Conservation (phyloP, 2,797 vertebrate species). For the Staurois parvus region DNA sequence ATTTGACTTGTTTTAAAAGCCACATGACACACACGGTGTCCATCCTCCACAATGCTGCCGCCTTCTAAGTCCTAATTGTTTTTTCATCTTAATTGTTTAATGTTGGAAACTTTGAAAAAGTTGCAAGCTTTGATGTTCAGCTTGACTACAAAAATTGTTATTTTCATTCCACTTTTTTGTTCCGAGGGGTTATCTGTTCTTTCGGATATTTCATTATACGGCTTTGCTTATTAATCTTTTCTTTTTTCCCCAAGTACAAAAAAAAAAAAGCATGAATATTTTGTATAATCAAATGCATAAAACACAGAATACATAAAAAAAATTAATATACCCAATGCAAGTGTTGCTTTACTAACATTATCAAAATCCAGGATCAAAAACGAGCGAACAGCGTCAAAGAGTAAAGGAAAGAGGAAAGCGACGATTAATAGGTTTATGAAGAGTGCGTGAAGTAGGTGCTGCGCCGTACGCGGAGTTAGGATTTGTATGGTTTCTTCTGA, state of each 20-base stretch:
- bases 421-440: constrained; percentile 51
- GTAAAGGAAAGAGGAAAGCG: constrained; percentile 33
- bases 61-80: constrained; percentile 84
- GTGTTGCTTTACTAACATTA: constrained; percentile 53
- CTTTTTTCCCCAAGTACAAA: constrained; percentile 47
- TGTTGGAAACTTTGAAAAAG: constrained; percentile 90
- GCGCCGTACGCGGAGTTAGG: too few relatives aligned
- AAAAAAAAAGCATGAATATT: constrained; percentile 56
- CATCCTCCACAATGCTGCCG: constrained; percentile 89
- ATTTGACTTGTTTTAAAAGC: constrained; percentile 99
- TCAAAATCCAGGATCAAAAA: constrained; percentile 56
- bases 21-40: constrained; percentile 95
- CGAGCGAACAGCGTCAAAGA: constrained; percentile 14
- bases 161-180: constrained; percentile 75
- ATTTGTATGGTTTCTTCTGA: too few relatives aligned
- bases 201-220: constrained; percentile 65
- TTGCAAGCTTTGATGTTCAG: constrained; percentile 79
- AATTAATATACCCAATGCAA: constrained; percentile 46
- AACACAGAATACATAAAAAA: constrained; percentile 29
- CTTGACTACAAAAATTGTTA: constrained; percentile 71
- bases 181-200: constrained; percentile 64
- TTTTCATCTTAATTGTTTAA: constrained; percentile 87
- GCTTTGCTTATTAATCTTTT: constrained; percentile 59
- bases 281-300: constrained; percentile 56
- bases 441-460: neutral